phyloP scores from a whole-genome alignment of 2,113 vertebrate genomes.

The Rhynchopsitta pachyrhyncha region DNA sequence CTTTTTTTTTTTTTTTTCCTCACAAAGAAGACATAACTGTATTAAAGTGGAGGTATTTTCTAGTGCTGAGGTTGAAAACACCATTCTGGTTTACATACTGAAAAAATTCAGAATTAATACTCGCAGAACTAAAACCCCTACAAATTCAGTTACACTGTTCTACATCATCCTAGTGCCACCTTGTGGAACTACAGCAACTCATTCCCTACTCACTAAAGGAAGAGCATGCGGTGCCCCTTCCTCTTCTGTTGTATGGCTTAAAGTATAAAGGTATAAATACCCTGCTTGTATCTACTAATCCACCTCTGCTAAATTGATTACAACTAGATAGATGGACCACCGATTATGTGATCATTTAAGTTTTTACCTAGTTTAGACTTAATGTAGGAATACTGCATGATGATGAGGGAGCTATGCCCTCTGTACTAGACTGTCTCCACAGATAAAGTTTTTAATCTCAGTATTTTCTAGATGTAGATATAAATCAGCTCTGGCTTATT shows the following conservation, averaged over 20 bases:
- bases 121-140: neutral
- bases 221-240: rapidly evolving
- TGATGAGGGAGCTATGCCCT: rapidly evolving
- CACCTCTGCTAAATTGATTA: neutral
- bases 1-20: neutral
- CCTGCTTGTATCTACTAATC: neutral
- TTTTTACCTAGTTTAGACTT: neutral
- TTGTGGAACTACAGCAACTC: conserved; percentile 55
- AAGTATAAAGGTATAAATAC: neutral
- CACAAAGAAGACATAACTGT: neutral
- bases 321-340: neutral
- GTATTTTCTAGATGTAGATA: neutral
- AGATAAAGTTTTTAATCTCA: neutral
- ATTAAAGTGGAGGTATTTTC: neutral
- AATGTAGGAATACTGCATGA: neutral
- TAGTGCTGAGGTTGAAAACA: neutral
- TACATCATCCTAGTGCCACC: conserved; percentile 68
- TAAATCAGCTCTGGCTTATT: neutral
- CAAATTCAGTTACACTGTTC: neutral
- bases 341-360: neutral
- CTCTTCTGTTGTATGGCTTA: rapidly evolving
- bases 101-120: neutral
- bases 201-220: too few species aligned
- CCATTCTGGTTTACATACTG: neutral
- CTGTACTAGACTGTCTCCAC: neutral